Percentiles rank a stretch among this genome's conserved stretches.
phyloP scores from a whole-genome alignment of 2,797 vertebrate genomes.

The Podarcis lilfordi region DNA sequence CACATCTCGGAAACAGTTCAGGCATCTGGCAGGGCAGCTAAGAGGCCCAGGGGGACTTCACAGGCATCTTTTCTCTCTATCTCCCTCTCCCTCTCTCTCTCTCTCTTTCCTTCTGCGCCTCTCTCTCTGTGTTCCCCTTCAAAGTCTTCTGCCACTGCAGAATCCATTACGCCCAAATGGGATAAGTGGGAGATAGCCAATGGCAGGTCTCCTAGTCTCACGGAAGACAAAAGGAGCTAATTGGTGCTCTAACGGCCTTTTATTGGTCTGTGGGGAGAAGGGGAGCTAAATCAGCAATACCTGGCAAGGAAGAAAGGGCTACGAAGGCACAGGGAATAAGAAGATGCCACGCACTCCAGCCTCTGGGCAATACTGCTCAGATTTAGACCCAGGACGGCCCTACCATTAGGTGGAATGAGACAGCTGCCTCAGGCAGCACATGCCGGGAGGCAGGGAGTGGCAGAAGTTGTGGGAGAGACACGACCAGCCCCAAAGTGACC shows the following conservation, averaged over 20 bases:
- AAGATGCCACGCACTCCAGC: fast-evolving
- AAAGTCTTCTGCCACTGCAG: conserved; percentile 15
- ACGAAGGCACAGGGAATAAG: fast-evolving
- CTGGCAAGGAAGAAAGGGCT: background rate
- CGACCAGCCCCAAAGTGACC: too few relatives aligned
- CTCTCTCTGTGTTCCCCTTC: background rate
- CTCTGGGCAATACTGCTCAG: too few relatives aligned
- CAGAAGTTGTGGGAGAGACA: too few relatives aligned
- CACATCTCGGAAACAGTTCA: conserved; percentile 25
- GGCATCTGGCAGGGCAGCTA: conserved; percentile 49
- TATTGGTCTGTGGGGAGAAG: fast-evolving
- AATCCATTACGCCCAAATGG: conserved; percentile 35
- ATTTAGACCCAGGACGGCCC: too few relatives aligned
- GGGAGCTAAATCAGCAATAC: conserved; percentile 11
- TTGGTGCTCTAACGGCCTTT: background rate
- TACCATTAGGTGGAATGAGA: too few relatives aligned
- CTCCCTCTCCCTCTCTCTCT: background rate
- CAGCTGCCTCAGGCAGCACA: too few relatives aligned
- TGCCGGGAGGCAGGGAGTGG: too few relatives aligned
- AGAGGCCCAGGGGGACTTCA: conserved; percentile 19
- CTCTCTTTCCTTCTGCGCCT: background rate
- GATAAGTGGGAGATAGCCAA: conserved; percentile 5
- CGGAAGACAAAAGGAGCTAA: conserved; percentile 18
- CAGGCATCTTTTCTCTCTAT: background rate
- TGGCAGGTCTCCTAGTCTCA: fast-evolving